Conservation (phyloP, 2,888 invertebrate genomes). For the Subacronicta megacephala region DNA sequence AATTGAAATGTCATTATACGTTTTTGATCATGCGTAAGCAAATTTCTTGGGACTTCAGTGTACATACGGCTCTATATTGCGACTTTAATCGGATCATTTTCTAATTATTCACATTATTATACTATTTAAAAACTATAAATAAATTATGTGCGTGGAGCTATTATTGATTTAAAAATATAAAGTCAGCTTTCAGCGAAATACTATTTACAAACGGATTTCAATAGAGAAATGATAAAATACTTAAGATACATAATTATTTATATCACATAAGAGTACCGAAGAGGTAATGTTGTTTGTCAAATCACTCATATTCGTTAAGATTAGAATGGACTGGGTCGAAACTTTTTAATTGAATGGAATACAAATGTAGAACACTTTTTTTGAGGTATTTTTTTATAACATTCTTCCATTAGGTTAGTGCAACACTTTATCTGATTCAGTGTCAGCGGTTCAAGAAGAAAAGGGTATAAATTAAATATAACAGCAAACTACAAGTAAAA, state of each 20-base stretch:
- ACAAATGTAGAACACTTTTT: no score
- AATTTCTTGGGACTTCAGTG: constrained; percentile 24
- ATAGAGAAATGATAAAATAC: constrained; percentile 44
- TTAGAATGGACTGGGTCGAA: constrained; percentile 29
- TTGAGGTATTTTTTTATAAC: no score
- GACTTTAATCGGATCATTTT: constrained; percentile 50
- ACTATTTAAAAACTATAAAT: constrained; percentile 16
- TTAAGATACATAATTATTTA: constrained; percentile 47
- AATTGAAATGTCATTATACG: no score
- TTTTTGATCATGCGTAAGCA: neutral
- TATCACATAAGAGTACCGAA: constrained; percentile 63
- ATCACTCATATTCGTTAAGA: constrained; percentile 42
- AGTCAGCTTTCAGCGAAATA: constrained; percentile 45
- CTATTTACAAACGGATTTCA: constrained; percentile 49
- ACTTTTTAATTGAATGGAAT: neutral
- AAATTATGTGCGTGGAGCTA: constrained; percentile 22
- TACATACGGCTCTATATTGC: constrained; percentile 22
- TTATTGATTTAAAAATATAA: constrained; percentile 36
- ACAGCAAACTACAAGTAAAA: no score
- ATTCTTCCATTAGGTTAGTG: no score
- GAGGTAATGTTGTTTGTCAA: constrained; percentile 66
- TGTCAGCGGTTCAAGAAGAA: no score
- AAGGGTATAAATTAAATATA: no score
- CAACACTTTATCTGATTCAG: no score
- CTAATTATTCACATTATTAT: constrained; percentile 37